Percentiles rank a stretch among this genome's conserved stretches.
phyloP scores from a whole-genome alignment of 2,113 vertebrate genomes.

The Neotoma lepida region DNA sequence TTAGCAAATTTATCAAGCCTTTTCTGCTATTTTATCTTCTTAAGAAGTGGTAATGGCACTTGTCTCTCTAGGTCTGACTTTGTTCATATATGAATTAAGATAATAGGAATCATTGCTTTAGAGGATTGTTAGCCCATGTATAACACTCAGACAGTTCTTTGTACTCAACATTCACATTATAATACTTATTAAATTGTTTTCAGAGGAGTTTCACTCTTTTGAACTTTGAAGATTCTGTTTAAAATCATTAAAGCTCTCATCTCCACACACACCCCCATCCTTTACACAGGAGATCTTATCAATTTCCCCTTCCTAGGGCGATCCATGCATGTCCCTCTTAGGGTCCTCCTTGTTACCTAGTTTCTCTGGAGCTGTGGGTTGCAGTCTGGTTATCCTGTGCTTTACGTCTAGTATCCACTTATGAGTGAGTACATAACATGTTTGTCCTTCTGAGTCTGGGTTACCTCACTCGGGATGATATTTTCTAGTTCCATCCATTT shows the following conservation, averaged over 20 bases:
- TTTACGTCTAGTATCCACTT: no score
- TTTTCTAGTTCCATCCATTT: no score
- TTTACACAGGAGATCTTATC: no score
- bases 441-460: no score
- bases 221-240: background rate
- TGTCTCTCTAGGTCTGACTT: constrained; percentile 19
- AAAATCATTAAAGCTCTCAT: background rate
- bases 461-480: no score
- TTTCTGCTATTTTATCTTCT: constrained; percentile 8
- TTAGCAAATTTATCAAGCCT: background rate
- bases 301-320: no score
- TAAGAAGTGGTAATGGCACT: background rate
- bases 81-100: background rate
- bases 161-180: background rate
- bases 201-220: constrained; percentile 10
- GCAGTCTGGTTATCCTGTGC: no score
- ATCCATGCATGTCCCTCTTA: no score
- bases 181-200: constrained; percentile 35
- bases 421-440: no score
- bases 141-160: constrained; percentile 21
- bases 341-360: no score
- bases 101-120: constrained; percentile 43
- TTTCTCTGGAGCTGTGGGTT: no score
- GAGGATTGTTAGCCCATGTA: background rate
- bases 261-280: no score